Base-by-base conservation (phyloP, 2,888 invertebrate genomes). In the Pheosia tremula region DNA sequence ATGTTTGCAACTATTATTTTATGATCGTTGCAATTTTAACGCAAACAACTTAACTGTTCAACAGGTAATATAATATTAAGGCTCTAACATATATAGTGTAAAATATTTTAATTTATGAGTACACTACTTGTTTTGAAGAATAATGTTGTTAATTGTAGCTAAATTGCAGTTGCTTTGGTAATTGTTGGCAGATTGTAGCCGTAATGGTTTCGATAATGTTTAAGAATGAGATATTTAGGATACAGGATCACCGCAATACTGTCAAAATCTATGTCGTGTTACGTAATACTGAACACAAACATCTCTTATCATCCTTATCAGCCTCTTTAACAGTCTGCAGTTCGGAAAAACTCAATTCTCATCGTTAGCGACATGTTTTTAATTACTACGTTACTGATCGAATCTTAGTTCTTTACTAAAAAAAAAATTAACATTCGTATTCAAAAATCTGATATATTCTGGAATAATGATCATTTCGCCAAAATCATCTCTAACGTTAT, bases 321-420 rank as follows among this genome's bases (percentile, higher is more conserved):
- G 37, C 64, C 57, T 66, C 47, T 62, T 50, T 72, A 72, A 68
- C 66, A 67, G 53, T 39, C 53, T 61, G 61, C 45, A 60, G 52
- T 58, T 13, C 58, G 58, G 63, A 68, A 62, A 62, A 68, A 69
- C 66, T 68, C 59, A 59, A 62, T 63, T 62, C 71, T 62, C 66
- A 60, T 63, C 64, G 67, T 59, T 66, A 76, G 75, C 75, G 70
- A 60, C 69, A 74, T 72, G 76, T 69, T 73, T 75, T 76, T 76
- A 74, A 64, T 74, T 70, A 74, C 58, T 47, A 10, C 45, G 24
- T 56, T 41, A 43, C 64, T 24, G 61, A 56, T 57, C 8, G 62
- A 56, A 62, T 56, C 57, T 50, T 49, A 52, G 36, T 36, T 7
- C 36, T 13, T 52, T 36, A 8, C 5, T 36, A 36, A 52, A 36